Evolutionary conservation across 2,113 vertebrate species (phyloP).

Genomic region (Aegypius monachus): DNA sequence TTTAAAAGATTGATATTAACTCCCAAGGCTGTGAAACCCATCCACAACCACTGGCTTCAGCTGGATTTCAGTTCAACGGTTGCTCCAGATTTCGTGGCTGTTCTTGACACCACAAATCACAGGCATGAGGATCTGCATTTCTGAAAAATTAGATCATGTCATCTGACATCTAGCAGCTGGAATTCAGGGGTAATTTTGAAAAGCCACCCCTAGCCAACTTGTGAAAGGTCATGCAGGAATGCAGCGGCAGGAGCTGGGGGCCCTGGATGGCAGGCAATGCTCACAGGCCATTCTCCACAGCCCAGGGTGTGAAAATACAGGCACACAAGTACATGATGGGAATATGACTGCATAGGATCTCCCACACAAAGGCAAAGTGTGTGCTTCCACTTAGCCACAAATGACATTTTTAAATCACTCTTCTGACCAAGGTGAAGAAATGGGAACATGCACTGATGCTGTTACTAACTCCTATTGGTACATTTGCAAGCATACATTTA

Average conservation of each 20-base stretch:
- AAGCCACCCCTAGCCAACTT: background rate
- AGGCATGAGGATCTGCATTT: background rate
- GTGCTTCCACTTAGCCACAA: background rate
- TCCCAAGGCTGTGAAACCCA: background rate
- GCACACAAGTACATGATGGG: rapidly evolving
- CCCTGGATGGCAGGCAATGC: background rate
- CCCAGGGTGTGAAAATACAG: background rate
- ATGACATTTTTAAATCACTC: background rate
- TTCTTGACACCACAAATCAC: background rate
- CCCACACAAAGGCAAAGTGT: background rate
- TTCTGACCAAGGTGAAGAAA: background rate
- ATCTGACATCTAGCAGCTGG: background rate
- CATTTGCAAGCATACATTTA: background rate
- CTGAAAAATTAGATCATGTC: background rate
- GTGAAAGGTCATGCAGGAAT: background rate
- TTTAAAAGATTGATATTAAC: background rate
- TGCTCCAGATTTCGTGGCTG: background rate
- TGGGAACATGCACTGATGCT: background rate
- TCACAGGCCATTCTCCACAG: background rate
- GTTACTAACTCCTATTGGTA: background rate
- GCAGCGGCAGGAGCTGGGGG: background rate
- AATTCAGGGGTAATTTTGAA: background rate
- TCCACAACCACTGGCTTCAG: background rate
- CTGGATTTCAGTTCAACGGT: background rate
- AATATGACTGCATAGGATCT: background rate